Evolutionary conservation across 2,797 vertebrate genomes (phyloP), one percentile per base, ranked within the genome.

Genomic region (Bradypodion ventrale): DNA sequence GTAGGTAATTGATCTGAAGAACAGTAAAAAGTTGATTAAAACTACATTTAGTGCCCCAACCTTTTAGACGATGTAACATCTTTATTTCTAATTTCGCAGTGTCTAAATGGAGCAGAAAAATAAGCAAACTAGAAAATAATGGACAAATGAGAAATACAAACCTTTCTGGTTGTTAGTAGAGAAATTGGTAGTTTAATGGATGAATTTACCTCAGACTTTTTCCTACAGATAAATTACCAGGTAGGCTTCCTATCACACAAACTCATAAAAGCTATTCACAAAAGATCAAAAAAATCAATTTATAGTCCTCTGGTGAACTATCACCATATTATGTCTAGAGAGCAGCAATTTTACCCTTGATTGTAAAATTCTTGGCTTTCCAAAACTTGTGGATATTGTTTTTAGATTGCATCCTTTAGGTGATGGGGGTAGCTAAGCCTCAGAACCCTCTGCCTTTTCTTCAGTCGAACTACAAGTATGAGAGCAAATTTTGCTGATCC

Each of bases 281-380:
- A 32, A 82, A 87, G 85, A 90, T 72, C 37, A n/a, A 88, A 86
- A 65, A 91, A 92, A 89, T 87, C 77, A 87, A 84, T 90, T 87
- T 88, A 63, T 83, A 75, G 78, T 87, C 60, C 76, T 87, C 52
- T 82, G 62, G 87, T 86, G 78, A 74, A 69, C 75, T 56, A 89
- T 81, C 80, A 42, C 76, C 78, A 23, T 80, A 62, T 87, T 88
- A 87, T 52, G 60, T 80, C 62, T 87, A n/a, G 21, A 66, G 65
- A 93, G 84, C 66, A 87, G 82, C 90, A 78, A 85, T 86, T 89
- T 85, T 70, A 75, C 35, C 85, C 37, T 88, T 89, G 91, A 88
- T 89, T 52, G 87, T 85, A 91, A 91, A 88, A 91, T 75, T 79
- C 79, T 46, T 87, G 63, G 21, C 78, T 89, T 81, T 12, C 85